Conservation (phyloP, 1,140 invertebrate genomes). For the Habropoda laboriosa region DNA sequence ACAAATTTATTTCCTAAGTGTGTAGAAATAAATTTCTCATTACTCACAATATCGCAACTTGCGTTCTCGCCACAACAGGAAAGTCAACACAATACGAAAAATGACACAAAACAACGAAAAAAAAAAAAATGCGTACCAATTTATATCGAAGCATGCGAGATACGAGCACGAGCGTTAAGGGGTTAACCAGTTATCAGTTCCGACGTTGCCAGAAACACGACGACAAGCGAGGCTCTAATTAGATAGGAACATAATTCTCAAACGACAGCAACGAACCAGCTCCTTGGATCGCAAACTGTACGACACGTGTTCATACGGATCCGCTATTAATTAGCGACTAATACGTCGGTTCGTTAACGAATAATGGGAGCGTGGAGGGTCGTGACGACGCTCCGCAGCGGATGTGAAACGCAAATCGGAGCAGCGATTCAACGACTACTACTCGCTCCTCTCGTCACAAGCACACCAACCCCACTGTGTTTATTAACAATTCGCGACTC, state of each 20-base stretch:
- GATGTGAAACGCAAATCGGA: constrained; percentile 44
- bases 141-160: background rate
- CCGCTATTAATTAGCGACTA: constrained; percentile 62
- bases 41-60: too few relatives aligned
- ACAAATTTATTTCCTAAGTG: too few relatives aligned
- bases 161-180: background rate
- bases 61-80: too few relatives aligned
- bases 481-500: constrained; percentile 51
- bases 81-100: too few relatives aligned
- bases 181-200: constrained; percentile 9
- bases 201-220: constrained; percentile 2
- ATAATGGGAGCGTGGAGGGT: constrained; percentile 20
- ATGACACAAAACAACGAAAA: too few relatives aligned
- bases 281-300: background rate
- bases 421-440: constrained; percentile 31
- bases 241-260: constrained; percentile 27
- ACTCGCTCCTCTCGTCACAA: constrained; percentile 1
- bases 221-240: constrained; percentile 45
- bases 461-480: constrained; percentile 18
- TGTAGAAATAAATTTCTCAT: too few relatives aligned
- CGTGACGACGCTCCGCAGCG: background rate
- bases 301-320: constrained; percentile 12
- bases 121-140: too few relatives aligned
- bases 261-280: background rate
- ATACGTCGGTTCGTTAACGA: constrained; percentile 60